Evolutionary conservation across 2,888 invertebrate genomes (phyloP), one percentile per base, ranked within the genome.

Genomic region (Agrypnus murinus): DNA sequence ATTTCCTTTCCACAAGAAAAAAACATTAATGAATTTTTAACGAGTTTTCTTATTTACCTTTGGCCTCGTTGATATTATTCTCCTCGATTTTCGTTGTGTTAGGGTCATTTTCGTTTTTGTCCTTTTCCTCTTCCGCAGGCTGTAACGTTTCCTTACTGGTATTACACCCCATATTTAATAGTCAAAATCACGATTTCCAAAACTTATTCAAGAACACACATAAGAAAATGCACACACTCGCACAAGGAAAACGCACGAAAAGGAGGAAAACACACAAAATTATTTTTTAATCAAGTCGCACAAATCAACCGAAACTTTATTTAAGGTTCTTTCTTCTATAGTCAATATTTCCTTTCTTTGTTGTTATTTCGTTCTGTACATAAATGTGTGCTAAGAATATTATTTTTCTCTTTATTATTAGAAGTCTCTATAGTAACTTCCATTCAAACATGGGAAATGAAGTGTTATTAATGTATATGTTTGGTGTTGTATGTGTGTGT

Each of bases 131-230:
- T 81, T 84, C 81, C 80, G 84, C 70, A 80, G 83, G 79, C 79
- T 85, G 77, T 10, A 80, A 75, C 15, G 78, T 76, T 78, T 90
- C 90, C 82, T 90, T 89, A 82, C 90, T 90, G 58, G 89, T 90
- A 79, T 89, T 90, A 84, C 90, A 90, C 77, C 90, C 90, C 90
- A 90, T 90, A 5, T 25, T 25, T 25, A 25, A 25, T 25, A 25
- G 25, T 2, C 1, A 17, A 40, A 19, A 32, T 25, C 25, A 25
- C 25, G 25, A 25, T 25, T 25, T 25, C 25, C 25, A 25, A 25
- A 25, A n/a, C n/a, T 7, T 40, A n/a, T 2, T 12, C 40, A 40
- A 2, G 3, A 40, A n/a, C n/a, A 12, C 40, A 40, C 40, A 34
- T 55, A 34, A 31, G 31, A 53, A 31, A 31, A 53, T 53, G 19